Evolutionary conservation across 2,888 invertebrate species (phyloP).

Genomic region (Gnatocerus cornutus): DNA sequence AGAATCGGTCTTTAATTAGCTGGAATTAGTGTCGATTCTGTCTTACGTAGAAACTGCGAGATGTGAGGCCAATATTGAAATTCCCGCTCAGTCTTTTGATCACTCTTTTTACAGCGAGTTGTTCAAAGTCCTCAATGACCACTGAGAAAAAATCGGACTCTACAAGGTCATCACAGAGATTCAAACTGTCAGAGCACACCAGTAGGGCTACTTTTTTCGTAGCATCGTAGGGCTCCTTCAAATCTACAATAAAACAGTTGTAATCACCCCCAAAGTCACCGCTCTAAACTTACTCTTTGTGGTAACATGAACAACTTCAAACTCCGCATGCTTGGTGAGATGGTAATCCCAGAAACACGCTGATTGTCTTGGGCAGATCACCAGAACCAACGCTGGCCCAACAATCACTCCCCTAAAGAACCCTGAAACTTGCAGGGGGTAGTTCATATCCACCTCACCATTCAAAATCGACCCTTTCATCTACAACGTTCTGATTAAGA

Average conservation of each 20-base stretch:
- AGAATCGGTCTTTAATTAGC: not conserved
- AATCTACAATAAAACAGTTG: not conserved
- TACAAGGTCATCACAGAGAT: conserved; percentile 56
- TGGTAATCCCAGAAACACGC: conserved; percentile 62
- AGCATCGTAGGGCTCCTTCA: conserved; percentile 7
- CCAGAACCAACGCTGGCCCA: conserved; percentile 53
- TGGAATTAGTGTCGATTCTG: no score
- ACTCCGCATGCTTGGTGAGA: conserved; percentile 56
- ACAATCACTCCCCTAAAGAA: conserved; percentile 59
- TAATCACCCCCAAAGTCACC: not conserved
- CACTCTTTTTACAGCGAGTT: conserved; percentile 60
- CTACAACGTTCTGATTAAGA: conserved; percentile 56
- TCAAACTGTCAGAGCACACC: conserved; percentile 58
- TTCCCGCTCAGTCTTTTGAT: conserved; percentile 59
- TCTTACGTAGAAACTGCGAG: conserved; percentile 64
- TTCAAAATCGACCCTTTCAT: conserved; percentile 65
- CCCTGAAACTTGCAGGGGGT: conserved; percentile 60
- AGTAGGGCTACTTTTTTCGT: conserved; percentile 53
- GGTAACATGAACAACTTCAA: conserved; percentile 55
- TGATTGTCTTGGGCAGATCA: conserved; percentile 58
- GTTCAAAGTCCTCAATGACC: conserved; percentile 63
- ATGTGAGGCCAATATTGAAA: conserved; percentile 65
- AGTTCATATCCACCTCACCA: conserved; percentile 62
- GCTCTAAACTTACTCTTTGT: conserved; percentile 53
- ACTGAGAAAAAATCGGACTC: conserved; percentile 60